phyloP scores from a whole-genome alignment of 35 echinoderm and acorn worm genomes.

The Antedon bifida region DNA sequence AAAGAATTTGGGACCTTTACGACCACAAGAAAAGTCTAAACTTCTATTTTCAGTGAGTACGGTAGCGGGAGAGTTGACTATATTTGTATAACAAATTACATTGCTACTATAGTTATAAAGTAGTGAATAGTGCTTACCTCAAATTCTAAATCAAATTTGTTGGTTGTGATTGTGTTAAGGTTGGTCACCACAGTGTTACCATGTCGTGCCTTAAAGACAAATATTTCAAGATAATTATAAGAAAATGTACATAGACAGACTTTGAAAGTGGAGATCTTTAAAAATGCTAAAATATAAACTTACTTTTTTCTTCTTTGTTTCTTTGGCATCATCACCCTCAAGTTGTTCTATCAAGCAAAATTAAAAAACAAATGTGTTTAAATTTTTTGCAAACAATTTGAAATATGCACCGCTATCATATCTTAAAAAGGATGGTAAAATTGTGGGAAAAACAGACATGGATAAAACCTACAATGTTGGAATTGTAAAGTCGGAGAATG shows the following conservation, averaged over 20 bases:
- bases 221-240: background rate
- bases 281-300: background rate
- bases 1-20: too few relatives aligned
- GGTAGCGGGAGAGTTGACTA: too few relatives aligned
- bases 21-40: too few relatives aligned
- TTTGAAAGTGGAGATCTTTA: background rate
- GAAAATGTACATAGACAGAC: background rate
- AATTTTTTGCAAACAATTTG: too few relatives aligned
- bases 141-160: slow-evolving; percentile 84
- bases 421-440: too few relatives aligned
- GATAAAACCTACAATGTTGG: too few relatives aligned
- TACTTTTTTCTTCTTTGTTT: slow-evolving; percentile 43
- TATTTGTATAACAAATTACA: too few relatives aligned
- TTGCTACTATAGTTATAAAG: too few relatives aligned
- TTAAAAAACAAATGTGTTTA: background rate
- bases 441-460: too few relatives aligned
- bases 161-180: slow-evolving; percentile 75
- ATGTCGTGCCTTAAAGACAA: slow-evolving; percentile 24
- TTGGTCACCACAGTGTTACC: slow-evolving; percentile 76
- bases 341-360: background rate
- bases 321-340: slow-evolving; percentile 2
- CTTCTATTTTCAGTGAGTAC: too few relatives aligned
- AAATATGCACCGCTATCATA: too few relatives aligned
- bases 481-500: too few relatives aligned
- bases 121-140: slow-evolving; percentile 38